Evolutionary conservation across 2,888 invertebrate genomes (phyloP), one percentile per base, ranked within the genome.

Genomic region (Pardosa pseudoannulata): DNA sequence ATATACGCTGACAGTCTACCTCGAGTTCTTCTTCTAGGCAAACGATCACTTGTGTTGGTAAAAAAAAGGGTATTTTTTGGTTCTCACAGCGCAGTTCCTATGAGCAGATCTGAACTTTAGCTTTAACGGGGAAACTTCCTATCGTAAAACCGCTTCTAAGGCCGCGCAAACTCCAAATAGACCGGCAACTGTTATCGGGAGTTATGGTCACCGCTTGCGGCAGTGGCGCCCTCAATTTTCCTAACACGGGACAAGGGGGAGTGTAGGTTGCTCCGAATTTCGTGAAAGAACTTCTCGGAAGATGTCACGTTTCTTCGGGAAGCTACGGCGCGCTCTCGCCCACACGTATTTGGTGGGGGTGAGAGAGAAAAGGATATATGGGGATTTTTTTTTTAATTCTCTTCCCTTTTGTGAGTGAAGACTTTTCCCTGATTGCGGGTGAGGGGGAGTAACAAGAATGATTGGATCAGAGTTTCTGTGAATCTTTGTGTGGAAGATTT

Each of bases 251-350:
- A 65, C 65, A 39, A 65, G 19, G 64, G 23, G 62, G 16, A n/a
- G n/a, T n/a, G 50, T 75, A 31, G 29, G 19, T 13, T 31, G 67
- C 41, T 46, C 56, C 29, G 64, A 31, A 64, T 56, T 56, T 56
- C 11, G n/a, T 36, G 16, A 64, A 79, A 80, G 72, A 46, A 56
- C 23, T 79, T 80, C 79, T 70, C 9, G 73, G 73, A 73, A 80
- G 31, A 65, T 65, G 36, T 72, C 73, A 80, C 79, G 79, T 73
- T 73, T 28, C 32, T 16, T 23, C 27, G 39, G 56, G 41, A 46
- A 50, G 31, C 64, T 31, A 36, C 29, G 46, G 50, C 23, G 13
- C 29, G 39, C 65, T 41, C 46, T 71, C 39, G 68, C 79, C 79
- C 71, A 70, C 79, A 41, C 79, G 70, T 46, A 46, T 31, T 71